Evolutionary conservation across 2,888 invertebrate genomes (phyloP).

Genomic region (Synergus itoensis): DNA sequence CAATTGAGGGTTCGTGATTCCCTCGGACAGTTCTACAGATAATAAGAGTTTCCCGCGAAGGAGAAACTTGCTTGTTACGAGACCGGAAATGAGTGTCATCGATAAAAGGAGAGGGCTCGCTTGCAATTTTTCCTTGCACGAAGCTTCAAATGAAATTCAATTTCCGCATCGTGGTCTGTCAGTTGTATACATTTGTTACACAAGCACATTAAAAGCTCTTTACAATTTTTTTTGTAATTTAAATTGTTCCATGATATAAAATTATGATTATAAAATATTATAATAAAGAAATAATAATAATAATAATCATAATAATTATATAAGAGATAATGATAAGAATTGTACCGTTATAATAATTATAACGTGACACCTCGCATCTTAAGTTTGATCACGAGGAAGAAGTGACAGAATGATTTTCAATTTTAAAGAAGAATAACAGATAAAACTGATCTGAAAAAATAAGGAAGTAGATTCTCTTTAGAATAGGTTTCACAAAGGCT

Average conservation of each 20-base stretch:
- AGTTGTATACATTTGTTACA: background rate
- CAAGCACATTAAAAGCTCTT: background rate
- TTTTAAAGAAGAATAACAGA: background rate
- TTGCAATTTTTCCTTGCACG: constrained; percentile 44
- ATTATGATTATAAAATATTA: too few relatives aligned
- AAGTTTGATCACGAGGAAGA: too few relatives aligned
- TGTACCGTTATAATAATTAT: too few relatives aligned
- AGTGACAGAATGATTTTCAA: too few relatives aligned
- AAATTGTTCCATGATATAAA: too few relatives aligned
- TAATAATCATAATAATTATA: too few relatives aligned
- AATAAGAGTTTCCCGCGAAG: constrained; percentile 40
- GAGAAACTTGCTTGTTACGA: constrained; percentile 35
- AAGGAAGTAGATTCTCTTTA: background rate
- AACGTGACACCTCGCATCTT: too few relatives aligned
- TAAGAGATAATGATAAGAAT: too few relatives aligned
- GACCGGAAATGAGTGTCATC: constrained; percentile 51
- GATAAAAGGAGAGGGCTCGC: constrained; percentile 45
- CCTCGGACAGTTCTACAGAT: constrained; percentile 40
- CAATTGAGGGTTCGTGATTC: constrained; percentile 43
- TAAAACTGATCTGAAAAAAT: background rate
- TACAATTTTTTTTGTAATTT: background rate
- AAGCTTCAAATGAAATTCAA: constrained; percentile 37
- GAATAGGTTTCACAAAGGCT: background rate
- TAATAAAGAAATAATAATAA: too few relatives aligned
- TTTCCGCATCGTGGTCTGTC: background rate